These are phyloP conservation scores for Lordiphosa mommai DNA, from an alignment of 1,140 invertebrate genomes.

Conservation along the genomic window DNA sequence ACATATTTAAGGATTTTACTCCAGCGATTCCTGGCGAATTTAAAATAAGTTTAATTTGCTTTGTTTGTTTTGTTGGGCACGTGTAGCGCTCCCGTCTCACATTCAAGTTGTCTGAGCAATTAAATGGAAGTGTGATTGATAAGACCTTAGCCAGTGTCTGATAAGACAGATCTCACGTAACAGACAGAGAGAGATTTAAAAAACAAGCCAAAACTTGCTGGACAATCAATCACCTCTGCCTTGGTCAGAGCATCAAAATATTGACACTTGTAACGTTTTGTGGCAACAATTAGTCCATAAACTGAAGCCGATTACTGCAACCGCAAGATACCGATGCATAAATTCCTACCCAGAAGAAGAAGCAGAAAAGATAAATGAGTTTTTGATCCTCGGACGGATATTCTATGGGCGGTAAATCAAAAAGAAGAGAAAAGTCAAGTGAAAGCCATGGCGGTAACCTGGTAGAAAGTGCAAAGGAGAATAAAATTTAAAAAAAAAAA, in stretches of 20 bases:
- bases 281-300: constrained; percentile 65
- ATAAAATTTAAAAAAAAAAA: constrained; percentile 12
- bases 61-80: too few relatives aligned
- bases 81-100: too few relatives aligned
- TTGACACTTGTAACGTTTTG: constrained; percentile 69
- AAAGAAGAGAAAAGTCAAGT: constrained; percentile 43
- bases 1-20: too few relatives aligned
- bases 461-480: constrained; percentile 43
- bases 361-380: constrained; percentile 60
- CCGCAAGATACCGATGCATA: constrained; percentile 34
- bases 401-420: constrained; percentile 44
- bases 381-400: constrained; percentile 47
- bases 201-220: neutral
- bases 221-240: constrained; percentile 39
- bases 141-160: too few relatives aligned
- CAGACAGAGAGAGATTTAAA: too few relatives aligned
- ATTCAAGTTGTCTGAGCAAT: too few relatives aligned
- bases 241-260: constrained; percentile 48
- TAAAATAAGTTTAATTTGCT: too few relatives aligned
- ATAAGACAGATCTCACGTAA: too few relatives aligned
- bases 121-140: too few relatives aligned
- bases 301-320: constrained; percentile 45
- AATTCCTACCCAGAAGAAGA: constrained; percentile 12
- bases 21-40: too few relatives aligned
- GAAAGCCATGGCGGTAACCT: constrained; percentile 62